These are phyloP conservation scores for Pithys albifrons DNA, from an alignment of 2,113 vertebrate genomes.

Conservation along the genomic window DNA sequence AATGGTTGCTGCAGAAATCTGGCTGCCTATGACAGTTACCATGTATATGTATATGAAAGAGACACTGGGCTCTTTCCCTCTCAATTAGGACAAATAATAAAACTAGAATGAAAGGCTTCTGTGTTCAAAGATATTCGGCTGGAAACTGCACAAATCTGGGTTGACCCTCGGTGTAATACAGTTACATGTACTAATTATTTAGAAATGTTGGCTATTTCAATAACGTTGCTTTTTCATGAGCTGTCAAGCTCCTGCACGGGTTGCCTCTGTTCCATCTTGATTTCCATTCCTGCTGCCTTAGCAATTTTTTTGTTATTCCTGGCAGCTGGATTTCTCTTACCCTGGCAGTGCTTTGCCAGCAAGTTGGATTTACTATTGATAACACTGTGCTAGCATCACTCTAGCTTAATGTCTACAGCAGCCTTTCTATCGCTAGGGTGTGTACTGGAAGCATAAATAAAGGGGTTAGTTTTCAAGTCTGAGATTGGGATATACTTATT, in stretches of 20 bases:
- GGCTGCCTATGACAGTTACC: not conserved
- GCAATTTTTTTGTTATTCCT: not conserved
- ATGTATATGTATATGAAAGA: accelerated
- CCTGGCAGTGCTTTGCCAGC: not conserved
- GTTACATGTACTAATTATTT: not conserved
- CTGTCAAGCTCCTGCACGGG: not conserved
- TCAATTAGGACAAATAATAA: not conserved
- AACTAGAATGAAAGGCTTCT: not conserved
- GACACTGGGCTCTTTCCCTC: not conserved
- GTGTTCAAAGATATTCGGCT: not conserved
- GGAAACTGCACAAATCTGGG: not conserved
- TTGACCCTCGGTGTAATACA: not conserved
- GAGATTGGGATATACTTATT: not conserved
- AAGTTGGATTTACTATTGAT: not conserved
- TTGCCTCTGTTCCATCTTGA: not conserved
- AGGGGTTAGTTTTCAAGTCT: not conserved
- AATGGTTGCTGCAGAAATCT: not conserved
- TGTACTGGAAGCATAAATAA: not conserved
- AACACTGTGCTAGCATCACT: accelerated
- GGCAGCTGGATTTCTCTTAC: not conserved
- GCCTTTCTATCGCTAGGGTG: not conserved
- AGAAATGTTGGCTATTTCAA: not conserved
- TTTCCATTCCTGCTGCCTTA: not conserved
- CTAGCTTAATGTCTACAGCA: not conserved
- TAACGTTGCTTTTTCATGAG: not conserved